Evolutionary conservation across 2,113 vertebrate species (phyloP), one percentile per base, ranked within the genome.

Genomic region (Hippocampus abdominalis): DNA sequence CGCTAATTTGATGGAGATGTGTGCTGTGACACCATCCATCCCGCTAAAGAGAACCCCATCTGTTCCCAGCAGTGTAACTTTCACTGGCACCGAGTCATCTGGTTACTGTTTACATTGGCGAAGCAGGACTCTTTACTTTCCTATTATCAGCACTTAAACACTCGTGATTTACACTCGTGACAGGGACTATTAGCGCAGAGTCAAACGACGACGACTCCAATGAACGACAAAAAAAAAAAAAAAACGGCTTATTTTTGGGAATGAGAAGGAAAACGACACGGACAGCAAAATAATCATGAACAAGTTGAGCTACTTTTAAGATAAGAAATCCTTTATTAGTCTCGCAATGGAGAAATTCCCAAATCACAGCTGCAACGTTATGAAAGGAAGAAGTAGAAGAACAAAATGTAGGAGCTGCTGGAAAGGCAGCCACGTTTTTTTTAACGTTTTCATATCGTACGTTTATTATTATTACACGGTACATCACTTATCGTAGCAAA

Each of bases 1-100:
- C 87, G 91, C 88, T 94, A 91, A 94, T 96, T 95, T 94, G 87
- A 93, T 80, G 91, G 91, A 93, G 93, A 93, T 93, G 90, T 90
- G 91, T 89, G 90, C 63, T 83, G 79, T 84, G 83, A 92, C 89
- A 90, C 88, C 87, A 91, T 90, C 79, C 79, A 71, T 84, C 83
- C 78, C 79, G 73, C 89, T 88, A 80, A 88, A 82, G 88, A 90
- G 84, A 72, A 90, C 83, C 89, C 92, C 92, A 91, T 92, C 93
- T 92, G 91, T 88, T 85, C 73, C 60, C 64, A 72, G 69, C 76
- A 82, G 73, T 61, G 32, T 79, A 71, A 80, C 84, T 77, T 72
- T 69, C 64, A 71, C 63, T 61, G 62, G 75, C 21, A 56, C 25
- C 1, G 57, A 63, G 40, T 48, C 18, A 48, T 72, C 48, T 66